A percentile compares a stretch with the other conserved stretches of the same genome.
Evolutionary conservation across 2,797 vertebrate species (phyloP).

Genomic region (Pseudochirops corinnae): DNA sequence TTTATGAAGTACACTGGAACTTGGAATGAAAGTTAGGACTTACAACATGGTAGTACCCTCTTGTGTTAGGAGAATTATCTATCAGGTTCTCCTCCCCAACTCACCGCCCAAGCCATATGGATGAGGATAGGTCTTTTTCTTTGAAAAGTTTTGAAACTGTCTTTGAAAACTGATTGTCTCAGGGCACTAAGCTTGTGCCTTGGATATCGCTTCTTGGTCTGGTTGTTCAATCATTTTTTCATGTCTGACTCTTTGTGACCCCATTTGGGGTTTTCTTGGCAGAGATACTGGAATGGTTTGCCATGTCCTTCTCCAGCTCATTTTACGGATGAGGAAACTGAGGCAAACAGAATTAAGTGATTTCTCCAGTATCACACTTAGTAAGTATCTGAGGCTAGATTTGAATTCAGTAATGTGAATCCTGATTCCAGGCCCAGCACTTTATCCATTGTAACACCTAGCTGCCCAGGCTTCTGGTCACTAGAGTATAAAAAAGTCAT

Average conservation of each 20-base stretch:
- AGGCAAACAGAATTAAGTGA: neutral
- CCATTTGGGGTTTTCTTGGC: neutral
- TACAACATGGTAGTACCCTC: slow-evolving; percentile 8
- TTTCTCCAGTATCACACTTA: neutral
- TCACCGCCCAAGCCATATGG: neutral
- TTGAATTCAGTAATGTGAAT: neutral
- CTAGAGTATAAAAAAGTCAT: neutral
- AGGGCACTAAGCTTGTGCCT: neutral
- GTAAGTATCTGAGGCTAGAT: neutral
- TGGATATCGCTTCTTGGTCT: neutral
- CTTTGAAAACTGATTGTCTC: neutral
- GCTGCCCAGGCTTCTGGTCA: neutral
- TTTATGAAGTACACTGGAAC: slow-evolving; percentile 38
- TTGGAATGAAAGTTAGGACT: slow-evolving; percentile 51
- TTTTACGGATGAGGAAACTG: neutral
- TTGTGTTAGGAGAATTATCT: neutral
- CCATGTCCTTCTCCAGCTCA: neutral
- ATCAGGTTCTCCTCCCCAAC: neutral
- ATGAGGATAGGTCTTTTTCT: neutral
- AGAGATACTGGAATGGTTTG: neutral
- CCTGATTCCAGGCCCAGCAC: neutral
- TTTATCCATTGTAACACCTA: neutral
- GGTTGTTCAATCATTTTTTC: neutral
- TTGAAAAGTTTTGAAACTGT: neutral
- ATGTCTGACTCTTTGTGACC: too few species aligned